A percentile compares a stretch with the other conserved stretches of the same genome.
These are phyloP conservation scores for Zosterops pallidus DNA, from an alignment of 2,113 vertebrate genomes.

Conservation along the genomic window DNA sequence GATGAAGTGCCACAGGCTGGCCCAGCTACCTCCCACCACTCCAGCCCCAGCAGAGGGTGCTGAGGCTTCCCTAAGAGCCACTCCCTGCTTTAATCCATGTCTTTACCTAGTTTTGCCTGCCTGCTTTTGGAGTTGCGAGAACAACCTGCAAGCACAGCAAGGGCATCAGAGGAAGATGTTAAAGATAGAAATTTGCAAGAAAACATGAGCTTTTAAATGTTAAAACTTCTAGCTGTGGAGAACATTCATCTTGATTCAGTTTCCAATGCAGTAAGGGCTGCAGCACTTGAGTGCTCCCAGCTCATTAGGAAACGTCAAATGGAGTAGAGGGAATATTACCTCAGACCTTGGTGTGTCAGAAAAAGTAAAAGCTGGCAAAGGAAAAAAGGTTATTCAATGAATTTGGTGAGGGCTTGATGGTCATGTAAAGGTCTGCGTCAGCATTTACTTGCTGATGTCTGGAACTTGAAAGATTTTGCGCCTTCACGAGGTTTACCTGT, in stretches of 20 bases:
- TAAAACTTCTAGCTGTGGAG: not conserved
- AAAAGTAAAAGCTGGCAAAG: not conserved
- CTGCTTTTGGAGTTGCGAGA: fast-evolving
- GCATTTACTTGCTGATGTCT: not conserved
- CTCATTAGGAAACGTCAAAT: not conserved
- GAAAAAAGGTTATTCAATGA: not conserved
- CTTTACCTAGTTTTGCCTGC: not conserved
- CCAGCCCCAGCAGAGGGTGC: not conserved
- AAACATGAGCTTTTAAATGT: not conserved
- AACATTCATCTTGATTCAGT: not conserved
- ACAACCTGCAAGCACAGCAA: not conserved
- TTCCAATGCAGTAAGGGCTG: not conserved
- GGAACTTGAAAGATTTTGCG: not conserved
- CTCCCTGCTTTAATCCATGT: fast-evolving
- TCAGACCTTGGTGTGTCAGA: not conserved
- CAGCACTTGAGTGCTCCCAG: not conserved
- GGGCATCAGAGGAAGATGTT: not conserved
- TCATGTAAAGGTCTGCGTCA: not conserved
- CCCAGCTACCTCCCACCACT: not conserved
- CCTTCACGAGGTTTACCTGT: not conserved
- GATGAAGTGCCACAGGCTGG: fast-evolving
- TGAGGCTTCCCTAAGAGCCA: not conserved
- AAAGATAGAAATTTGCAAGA: not conserved
- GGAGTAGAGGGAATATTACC: not conserved
- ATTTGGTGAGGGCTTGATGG: not conserved